A percentile compares a stretch with the other conserved stretches of the same genome.
These are phyloP conservation scores for Diadumene lineata DNA, from an alignment of 92 coral and sea anemone genomes.

Conservation along the genomic window DNA sequence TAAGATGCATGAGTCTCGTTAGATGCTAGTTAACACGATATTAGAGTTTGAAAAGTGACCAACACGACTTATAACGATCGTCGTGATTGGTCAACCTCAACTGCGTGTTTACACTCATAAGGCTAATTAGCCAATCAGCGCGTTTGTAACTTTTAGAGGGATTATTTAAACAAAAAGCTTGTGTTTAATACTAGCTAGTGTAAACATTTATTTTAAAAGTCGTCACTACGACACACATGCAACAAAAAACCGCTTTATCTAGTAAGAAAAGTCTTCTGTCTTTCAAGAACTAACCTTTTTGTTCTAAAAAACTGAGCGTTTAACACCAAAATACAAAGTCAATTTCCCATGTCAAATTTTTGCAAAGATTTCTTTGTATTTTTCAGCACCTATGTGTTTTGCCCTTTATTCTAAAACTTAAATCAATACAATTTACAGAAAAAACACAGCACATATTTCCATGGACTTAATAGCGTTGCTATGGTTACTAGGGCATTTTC, in stretches of 20 bases:
- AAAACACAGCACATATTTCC: neutral
- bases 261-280: neutral
- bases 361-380: neutral
- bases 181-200: constrained; percentile 12
- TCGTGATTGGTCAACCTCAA: constrained; percentile 46
- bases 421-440: neutral
- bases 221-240: constrained; percentile 14
- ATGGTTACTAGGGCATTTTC: neutral
- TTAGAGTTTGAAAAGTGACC: constrained; percentile 34
- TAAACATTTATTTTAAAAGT: constrained; percentile 21
- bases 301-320: neutral
- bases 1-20: constrained; percentile 24
- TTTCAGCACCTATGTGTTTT: neutral
- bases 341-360: neutral
- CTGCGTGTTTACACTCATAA: constrained; percentile 6
- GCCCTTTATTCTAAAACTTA: neutral
- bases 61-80: constrained; percentile 19
- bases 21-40: constrained; percentile 49
- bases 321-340: constrained; percentile 15
- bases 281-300: neutral
- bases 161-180: constrained; percentile 47
- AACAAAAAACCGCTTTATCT: constrained; percentile 10
- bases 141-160: constrained; percentile 43
- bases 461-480: neutral
- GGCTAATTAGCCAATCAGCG: constrained; percentile 41